Base-by-base conservation (phyloP, 35 echinoderm and acorn worm genomes). In the Apostichopus japonicus region DNA sequence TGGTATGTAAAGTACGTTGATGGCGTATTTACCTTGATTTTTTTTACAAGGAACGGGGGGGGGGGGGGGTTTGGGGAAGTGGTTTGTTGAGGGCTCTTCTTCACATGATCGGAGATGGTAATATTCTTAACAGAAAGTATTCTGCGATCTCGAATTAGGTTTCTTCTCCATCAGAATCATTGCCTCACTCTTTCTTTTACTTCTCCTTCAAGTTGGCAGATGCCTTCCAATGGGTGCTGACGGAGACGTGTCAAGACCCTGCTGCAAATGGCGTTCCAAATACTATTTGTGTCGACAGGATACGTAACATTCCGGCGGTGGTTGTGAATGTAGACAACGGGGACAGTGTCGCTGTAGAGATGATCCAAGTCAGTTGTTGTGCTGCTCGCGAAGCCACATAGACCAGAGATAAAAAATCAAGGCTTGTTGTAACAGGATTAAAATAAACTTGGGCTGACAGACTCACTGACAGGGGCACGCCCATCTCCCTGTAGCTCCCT, bases 211-310 rank as follows among this genome's bases (percentile, higher is more conserved):
- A 67, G 63, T 4, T 67, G 63, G 14, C 63, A 19, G 63, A 67
- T 67, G 63, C 8, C 27, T 17, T 17, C 8, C 79, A 83, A 83
- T 83, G 79, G 79, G 19, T 83, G 17, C 24, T 83, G 44, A 44
- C 44, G 7, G 79, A 83, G 54, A 83, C 79, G 17, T 83, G 79
- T 55, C 79, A 14, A 14, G 54, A 55, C 54, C 13, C 6, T 9
- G 11, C 16, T n/a, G 79, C 25, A 83, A 55, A 55, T 11, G 63
- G 63, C 63, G 44, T 83, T 15, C 33, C 11, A 55, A 54, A 83
- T 14, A 83, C 79, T n/a, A 83, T 83, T 1, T 83, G 79, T 54
- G 79, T 83, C 23, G 79, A 55, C 79, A 83, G 44, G 17, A 15
- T 17, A 52, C 79, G 79, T 6, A 54, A 44, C 6, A n/a, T 55